Evolutionary conservation across 2,888 invertebrate species (phyloP).

Genomic region (Lasius platythorax): DNA sequence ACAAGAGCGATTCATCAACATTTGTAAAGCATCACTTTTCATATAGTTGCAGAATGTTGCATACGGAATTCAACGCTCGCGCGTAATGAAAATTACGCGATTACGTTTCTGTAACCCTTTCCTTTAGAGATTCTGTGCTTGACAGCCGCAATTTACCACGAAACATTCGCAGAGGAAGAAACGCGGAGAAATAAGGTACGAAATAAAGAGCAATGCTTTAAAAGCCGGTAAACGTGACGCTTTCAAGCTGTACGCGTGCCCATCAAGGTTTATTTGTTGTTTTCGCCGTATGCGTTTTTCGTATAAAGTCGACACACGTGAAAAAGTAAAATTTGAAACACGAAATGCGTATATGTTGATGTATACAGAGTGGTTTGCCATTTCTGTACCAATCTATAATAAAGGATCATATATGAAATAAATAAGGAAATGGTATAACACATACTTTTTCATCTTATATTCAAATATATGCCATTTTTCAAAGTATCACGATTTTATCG

Average conservation of each 20-base stretch:
- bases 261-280: conserved; percentile 47
- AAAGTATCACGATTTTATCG: not conserved
- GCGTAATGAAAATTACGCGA: conserved; percentile 45
- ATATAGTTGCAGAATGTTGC: conserved; percentile 7
- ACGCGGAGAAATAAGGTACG: conserved; percentile 31
- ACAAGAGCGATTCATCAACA: conserved; percentile 16
- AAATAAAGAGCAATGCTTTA: conserved; percentile 54
- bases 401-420: not conserved
- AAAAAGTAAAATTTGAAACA: conserved; percentile 24
- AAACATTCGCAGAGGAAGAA: conserved; percentile 27
- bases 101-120: conserved; percentile 44
- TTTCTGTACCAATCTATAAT: not conserved
- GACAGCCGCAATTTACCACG: conserved; percentile 47
- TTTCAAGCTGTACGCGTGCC: conserved; percentile 38
- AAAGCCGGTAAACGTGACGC: conserved; percentile 47
- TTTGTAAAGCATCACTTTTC: conserved; percentile 10
- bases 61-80: conserved; percentile 1
- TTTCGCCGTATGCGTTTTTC: not conserved
- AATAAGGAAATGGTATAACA: not conserved
- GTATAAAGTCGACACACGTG: conserved; percentile 27
- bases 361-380: not conserved
- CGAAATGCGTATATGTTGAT: not conserved
- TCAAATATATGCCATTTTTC: not conserved
- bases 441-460: not conserved
- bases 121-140: conserved; percentile 41